Conservation (phyloP, 2,888 invertebrate genomes). For the Fragum fragum region DNA sequence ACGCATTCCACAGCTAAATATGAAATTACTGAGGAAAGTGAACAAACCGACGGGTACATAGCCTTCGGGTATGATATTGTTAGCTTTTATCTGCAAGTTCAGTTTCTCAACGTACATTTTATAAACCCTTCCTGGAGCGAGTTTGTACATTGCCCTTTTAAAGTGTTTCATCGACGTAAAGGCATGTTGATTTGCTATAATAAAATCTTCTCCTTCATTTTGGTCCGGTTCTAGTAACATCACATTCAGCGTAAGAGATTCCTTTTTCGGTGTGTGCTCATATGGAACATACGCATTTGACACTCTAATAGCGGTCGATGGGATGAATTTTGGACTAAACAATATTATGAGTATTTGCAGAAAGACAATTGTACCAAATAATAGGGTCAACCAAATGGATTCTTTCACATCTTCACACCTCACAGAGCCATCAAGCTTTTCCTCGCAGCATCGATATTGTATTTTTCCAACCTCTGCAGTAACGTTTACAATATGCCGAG, state of each 20-base stretch:
- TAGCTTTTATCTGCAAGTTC: conserved; percentile 30
- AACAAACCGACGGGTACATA: conserved; percentile 44
- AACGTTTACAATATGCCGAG: conserved; percentile 30
- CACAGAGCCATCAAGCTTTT: conserved; percentile 1
- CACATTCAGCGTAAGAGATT: conserved; percentile 34
- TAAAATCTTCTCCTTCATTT: not conserved
- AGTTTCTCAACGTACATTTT: conserved; percentile 34
- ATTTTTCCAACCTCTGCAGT: not conserved
- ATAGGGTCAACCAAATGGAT: conserved; percentile 38
- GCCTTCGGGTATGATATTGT: conserved; percentile 41
- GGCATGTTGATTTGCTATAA: conserved; percentile 28
- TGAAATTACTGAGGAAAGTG: conserved; percentile 43
- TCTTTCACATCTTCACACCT: conserved; percentile 34
- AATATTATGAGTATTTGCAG: conserved; percentile 42
- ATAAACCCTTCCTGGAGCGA: conserved; percentile 24
- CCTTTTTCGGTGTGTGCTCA: conserved; percentile 15
- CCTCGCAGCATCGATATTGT: conserved; percentile 47
- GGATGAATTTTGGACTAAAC: conserved; percentile 47
- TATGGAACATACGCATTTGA: conserved; percentile 24
- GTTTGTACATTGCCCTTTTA: not conserved
- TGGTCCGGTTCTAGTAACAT: conserved; percentile 1
- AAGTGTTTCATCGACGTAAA: conserved; percentile 28
- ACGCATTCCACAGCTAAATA: conserved; percentile 45
- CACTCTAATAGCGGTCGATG: conserved; percentile 21
- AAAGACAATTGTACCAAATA: conserved; percentile 35